Percentiles rank a stretch among this genome's conserved stretches.
These are phyloP conservation scores for Protonemura montana DNA, from an alignment of 2,888 invertebrate genomes.

Conservation along the genomic window DNA sequence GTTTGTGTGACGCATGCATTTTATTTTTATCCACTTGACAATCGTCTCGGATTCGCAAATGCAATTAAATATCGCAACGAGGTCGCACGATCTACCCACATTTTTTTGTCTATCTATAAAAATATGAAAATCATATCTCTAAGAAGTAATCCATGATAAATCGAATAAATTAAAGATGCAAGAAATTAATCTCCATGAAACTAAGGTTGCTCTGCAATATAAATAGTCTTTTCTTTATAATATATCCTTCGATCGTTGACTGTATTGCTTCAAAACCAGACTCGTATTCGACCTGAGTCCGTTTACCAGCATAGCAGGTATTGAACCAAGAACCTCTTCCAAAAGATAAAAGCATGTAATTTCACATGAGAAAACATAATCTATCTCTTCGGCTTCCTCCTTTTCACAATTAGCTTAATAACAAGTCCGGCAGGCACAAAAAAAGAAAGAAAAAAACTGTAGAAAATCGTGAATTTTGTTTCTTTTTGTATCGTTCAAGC, in stretches of 20 bases:
- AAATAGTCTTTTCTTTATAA: background rate
- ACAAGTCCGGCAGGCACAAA: background rate
- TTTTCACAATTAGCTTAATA: constrained; percentile 21
- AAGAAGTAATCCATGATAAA: background rate
- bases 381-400: constrained; percentile 7
- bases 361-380: constrained; percentile 12
- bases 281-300: background rate
- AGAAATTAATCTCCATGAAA: background rate
- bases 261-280: background rate
- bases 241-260: background rate
- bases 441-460: background rate
- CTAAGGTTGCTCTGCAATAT: background rate
- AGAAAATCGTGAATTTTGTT: constrained; percentile 1
- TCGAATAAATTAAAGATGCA: background rate
- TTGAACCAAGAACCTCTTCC: background rate
- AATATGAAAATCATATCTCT: background rate
- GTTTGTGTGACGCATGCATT: background rate
- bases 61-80: background rate
- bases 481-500: background rate
- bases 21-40: background rate
- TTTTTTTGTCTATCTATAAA: background rate
- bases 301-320: background rate
- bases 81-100: background rate
- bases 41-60: background rate
- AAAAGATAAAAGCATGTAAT: background rate